A percentile compares a stretch with the other conserved stretches of the same genome.
These are phyloP conservation scores for Thaumatotibia leucotreta DNA, from an alignment of 1,140 invertebrate species.

Conservation along the genomic window DNA sequence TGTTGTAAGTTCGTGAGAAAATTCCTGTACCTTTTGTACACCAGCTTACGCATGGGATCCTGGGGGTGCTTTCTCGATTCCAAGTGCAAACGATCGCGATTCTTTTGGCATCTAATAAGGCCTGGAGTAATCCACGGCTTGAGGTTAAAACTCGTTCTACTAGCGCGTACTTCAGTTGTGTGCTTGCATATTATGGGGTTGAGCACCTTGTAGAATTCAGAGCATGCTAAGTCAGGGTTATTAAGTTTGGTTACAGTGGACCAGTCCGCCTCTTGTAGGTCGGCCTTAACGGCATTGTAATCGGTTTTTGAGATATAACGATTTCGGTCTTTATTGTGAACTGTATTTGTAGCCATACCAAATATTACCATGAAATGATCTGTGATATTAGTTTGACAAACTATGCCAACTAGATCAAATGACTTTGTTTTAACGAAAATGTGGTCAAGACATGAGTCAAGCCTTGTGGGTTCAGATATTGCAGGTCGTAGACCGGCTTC, in stretches of 20 bases:
- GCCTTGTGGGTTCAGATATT: not conserved
- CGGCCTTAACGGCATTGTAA: not conserved
- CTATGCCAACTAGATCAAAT: not conserved
- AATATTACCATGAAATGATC: not conserved
- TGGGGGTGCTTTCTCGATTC: not conserved
- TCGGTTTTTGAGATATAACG: not conserved
- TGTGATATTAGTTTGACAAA: not conserved
- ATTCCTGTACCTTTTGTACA: conserved; percentile 4
- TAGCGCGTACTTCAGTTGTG: not conserved
- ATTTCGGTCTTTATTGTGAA: not conserved
- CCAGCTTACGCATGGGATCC: not conserved
- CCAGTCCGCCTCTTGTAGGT: not conserved
- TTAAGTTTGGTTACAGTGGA: not conserved
- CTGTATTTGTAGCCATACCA: not conserved
- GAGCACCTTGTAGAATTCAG: not conserved
- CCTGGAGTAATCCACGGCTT: conserved; percentile 7
- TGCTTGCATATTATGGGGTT: not conserved
- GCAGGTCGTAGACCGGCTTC: not conserved
- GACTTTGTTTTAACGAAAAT: not conserved
- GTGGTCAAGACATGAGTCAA: not conserved
- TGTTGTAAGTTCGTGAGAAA: not conserved
- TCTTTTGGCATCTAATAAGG: not conserved
- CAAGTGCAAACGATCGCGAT: conserved; percentile 5
- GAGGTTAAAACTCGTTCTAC: not conserved
- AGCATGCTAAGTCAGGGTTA: not conserved